A percentile compares a stretch with the other conserved stretches of the same genome.
Evolutionary conservation across 2,797 vertebrate species (phyloP).

Genomic region (Spea hammondii): DNA sequence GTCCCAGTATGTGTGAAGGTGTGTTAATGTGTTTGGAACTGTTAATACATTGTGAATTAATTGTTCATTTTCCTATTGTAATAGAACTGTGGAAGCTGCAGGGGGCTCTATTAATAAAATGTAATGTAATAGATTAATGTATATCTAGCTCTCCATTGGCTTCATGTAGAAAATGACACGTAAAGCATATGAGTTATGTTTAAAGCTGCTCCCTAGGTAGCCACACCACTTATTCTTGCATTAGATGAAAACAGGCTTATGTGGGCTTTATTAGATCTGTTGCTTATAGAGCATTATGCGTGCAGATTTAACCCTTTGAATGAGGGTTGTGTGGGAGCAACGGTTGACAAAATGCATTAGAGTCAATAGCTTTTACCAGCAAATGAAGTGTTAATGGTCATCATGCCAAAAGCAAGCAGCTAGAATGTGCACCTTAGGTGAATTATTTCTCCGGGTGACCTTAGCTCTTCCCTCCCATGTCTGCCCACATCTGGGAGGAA

Average conservation of each 20-base stretch:
- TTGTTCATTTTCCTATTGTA: too few species aligned
- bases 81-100: too few species aligned
- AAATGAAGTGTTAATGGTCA: background rate
- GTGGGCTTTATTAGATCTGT: constrained; percentile 45
- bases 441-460: constrained; percentile 46
- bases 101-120: too few species aligned
- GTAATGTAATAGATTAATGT: background rate
- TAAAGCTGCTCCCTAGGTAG: constrained; percentile 38
- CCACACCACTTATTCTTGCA: constrained; percentile 14
- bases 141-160: background rate
- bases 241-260: constrained; percentile 40
- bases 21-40: too few species aligned
- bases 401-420: constrained; percentile 26
- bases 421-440: constrained; percentile 36
- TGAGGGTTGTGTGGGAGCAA: background rate
- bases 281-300: constrained; percentile 31
- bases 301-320: constrained; percentile 32
- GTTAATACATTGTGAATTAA: too few species aligned
- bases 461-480: constrained; percentile 35
- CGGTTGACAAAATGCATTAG: background rate
- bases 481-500: constrained; percentile 53
- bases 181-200: constrained; percentile 38
- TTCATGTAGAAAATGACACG: constrained; percentile 1
- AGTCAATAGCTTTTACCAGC: background rate
- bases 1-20: too few species aligned